Conservation (phyloP, 2,113 vertebrate species). For the Erpornis zantholeuca region DNA sequence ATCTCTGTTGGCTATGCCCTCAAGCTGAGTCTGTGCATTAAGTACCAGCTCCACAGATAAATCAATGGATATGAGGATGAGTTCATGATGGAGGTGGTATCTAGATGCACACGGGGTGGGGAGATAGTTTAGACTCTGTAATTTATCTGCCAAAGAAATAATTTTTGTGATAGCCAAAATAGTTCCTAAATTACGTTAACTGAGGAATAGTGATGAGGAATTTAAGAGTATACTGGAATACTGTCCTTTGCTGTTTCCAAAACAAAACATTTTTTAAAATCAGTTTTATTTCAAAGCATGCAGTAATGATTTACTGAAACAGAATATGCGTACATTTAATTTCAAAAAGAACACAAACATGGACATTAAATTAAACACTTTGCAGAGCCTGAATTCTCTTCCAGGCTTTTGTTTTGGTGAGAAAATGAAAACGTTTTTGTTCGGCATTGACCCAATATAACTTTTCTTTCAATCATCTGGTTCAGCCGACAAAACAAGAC, state of each 20-base stretch:
- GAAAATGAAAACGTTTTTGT: conserved; percentile 26
- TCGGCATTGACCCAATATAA: background rate
- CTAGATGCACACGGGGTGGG: accelerated
- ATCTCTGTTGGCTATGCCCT: background rate
- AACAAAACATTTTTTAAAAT: background rate
- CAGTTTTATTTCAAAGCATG: background rate
- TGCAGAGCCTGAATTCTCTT: background rate
- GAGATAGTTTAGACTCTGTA: background rate
- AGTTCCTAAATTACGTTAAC: background rate
- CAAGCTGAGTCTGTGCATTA: background rate
- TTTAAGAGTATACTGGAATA: background rate
- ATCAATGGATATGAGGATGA: background rate
- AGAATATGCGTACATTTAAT: background rate
- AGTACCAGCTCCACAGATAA: background rate
- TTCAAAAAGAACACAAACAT: background rate
- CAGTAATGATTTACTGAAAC: conserved; percentile 15
- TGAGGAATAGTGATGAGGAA: background rate
- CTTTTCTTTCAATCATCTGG: background rate
- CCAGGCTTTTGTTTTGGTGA: conserved; percentile 30
- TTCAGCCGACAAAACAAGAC: background rate
- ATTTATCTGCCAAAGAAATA: background rate
- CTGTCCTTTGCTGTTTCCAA: background rate
- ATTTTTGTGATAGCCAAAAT: background rate
- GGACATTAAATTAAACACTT: background rate
- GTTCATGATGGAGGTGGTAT: background rate